These are phyloP conservation scores for Podarcis siculus DNA, from an alignment of 2,797 vertebrate genomes.

Conservation along the genomic window DNA sequence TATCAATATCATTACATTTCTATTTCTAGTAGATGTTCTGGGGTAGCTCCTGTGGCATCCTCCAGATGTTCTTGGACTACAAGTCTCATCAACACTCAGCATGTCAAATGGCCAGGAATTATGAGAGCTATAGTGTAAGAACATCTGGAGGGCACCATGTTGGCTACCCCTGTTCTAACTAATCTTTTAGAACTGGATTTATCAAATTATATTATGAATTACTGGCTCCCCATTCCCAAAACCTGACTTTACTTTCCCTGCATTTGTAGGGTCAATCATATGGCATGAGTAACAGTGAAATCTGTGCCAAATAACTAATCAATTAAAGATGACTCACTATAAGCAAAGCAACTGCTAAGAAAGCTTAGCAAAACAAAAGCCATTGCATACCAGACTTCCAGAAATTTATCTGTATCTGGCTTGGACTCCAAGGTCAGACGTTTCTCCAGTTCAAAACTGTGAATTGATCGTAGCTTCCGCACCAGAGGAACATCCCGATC, in stretches of 20 bases:
- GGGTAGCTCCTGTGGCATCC: background rate
- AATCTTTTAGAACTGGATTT: background rate
- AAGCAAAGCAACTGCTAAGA: conserved; percentile 16
- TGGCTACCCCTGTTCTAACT: background rate
- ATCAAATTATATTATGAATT: background rate
- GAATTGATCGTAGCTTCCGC: conserved; percentile 93
- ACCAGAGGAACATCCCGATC: conserved; percentile 90
- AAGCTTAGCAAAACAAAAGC: conserved; percentile 20
- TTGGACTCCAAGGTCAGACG: conserved; percentile 90
- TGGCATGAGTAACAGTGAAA: background rate
- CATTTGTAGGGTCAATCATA: background rate
- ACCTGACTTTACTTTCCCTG: background rate
- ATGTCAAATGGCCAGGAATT: no score
- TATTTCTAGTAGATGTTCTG: background rate
- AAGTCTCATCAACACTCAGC: background rate
- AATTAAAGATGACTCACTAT: background rate
- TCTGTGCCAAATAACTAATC: background rate
- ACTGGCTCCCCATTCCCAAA: background rate
- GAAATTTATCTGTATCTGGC: conserved; percentile 89
- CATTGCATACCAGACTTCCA: conserved; percentile 88
- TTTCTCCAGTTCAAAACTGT: conserved; percentile 95
- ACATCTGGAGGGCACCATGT: no score
- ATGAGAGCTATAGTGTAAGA: no score
- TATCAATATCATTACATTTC: background rate
- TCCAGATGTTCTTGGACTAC: background rate